A percentile compares a stretch with the other conserved stretches of the same genome.
These are phyloP conservation scores for Pseudomugil tenellus DNA, from an alignment of 2,797 vertebrate species.

Conservation along the genomic window DNA sequence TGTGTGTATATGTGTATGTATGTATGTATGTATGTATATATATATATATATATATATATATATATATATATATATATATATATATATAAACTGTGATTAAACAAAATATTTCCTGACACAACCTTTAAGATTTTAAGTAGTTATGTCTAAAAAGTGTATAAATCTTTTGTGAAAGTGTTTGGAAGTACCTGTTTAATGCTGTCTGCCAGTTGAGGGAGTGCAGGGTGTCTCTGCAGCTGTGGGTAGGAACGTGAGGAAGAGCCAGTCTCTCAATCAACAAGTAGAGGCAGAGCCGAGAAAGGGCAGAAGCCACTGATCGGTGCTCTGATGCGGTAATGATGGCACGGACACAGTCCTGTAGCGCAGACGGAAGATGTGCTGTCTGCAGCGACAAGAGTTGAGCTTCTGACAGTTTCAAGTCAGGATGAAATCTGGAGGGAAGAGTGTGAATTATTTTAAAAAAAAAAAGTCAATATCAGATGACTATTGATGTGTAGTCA, in stretches of 20 bases:
- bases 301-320: constrained; percentile 85
- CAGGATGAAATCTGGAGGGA: constrained; percentile 83
- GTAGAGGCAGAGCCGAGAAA: constrained; percentile 89
- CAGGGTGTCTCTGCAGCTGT: constrained; percentile 78
- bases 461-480: constrained; percentile 5
- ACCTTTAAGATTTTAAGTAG: background rate
- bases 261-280: constrained; percentile 88
- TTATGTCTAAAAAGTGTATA: background rate
- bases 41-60: no score
- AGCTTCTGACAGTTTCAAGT: constrained; percentile 84
- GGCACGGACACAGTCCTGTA: constrained; percentile 87
- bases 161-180: constrained; percentile 6
- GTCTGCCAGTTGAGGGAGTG: constrained; percentile 85
- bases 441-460: constrained; percentile 12
- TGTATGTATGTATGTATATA: no score
- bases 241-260: constrained; percentile 74
- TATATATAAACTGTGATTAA: background rate
- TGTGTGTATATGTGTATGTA: no score
- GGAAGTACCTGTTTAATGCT: constrained; percentile 87
- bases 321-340: constrained; percentile 87
- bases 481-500: constrained; percentile 34
- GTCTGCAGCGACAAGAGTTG: constrained; percentile 83
- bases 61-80: no score
- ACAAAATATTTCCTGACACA: background rate
- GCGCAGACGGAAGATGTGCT: constrained; percentile 78